These are phyloP conservation scores for Threskiornis aethiopicus DNA, from an alignment of 2,797 vertebrate genomes.

Conservation along the genomic window DNA sequence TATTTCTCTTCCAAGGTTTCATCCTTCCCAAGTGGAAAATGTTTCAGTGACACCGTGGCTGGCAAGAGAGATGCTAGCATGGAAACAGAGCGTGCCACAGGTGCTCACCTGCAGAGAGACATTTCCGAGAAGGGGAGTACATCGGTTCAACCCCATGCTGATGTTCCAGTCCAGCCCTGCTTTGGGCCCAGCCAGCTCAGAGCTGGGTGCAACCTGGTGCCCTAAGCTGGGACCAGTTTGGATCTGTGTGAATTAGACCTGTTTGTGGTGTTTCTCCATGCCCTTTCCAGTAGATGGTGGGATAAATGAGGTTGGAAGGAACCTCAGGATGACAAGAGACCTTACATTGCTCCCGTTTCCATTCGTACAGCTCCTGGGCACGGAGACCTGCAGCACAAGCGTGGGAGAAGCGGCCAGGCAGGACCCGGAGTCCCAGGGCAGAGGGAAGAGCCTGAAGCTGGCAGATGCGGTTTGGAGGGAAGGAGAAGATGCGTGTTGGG, in stretches of 20 bases:
- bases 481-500: not conserved
- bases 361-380: not conserved
- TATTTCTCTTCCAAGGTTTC: not conserved
- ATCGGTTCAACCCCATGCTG: not conserved
- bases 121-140: not conserved
- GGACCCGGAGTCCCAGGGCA: not conserved
- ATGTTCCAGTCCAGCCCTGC: not conserved
- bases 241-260: not conserved
- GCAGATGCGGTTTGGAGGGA: not conserved
- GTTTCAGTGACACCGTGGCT: not conserved
- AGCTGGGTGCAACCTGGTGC: not conserved
- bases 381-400: not conserved
- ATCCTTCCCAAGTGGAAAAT: not conserved
- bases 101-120: not conserved
- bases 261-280: not conserved
- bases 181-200: not conserved
- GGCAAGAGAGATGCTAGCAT: not conserved
- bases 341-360: not conserved
- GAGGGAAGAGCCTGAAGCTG: not conserved
- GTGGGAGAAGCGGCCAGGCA: not conserved
- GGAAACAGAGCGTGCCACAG: not conserved
- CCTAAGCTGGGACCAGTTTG: not conserved
- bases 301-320: not conserved
- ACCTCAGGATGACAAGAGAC: not conserved
- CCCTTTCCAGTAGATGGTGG: not conserved